Conservation (phyloP, 1,140 invertebrate species). For the Drosophila equinoxialis region DNA sequence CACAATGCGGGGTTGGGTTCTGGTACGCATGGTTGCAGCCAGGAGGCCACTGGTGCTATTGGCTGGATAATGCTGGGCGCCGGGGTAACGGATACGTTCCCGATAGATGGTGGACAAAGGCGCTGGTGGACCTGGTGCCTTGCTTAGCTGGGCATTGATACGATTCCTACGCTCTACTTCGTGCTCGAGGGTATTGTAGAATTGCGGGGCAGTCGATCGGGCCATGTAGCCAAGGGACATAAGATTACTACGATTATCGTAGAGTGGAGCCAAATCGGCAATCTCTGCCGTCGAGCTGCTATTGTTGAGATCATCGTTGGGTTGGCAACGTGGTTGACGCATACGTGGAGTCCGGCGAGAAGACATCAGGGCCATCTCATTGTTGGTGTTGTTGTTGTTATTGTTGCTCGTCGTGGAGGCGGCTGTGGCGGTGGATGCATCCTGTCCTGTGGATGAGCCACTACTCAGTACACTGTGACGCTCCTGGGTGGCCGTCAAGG, state of each 20-base stretch:
- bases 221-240: slow-evolving; percentile 77
- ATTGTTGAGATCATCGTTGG: slow-evolving; percentile 69
- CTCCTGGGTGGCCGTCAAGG: slow-evolving; percentile 61
- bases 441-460: slow-evolving; percentile 69
- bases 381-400: slow-evolving; percentile 37
- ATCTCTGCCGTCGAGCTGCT: slow-evolving; percentile 72
- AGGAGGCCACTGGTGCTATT: slow-evolving; percentile 58
- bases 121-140: slow-evolving; percentile 41
- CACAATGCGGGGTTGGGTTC: slow-evolving; percentile 85
- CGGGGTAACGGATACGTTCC: slow-evolving; percentile 70
- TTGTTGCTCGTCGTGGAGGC: slow-evolving; percentile 48
- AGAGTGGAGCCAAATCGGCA: slow-evolving; percentile 68
- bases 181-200: slow-evolving; percentile 77
- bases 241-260: slow-evolving; percentile 78
- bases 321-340: slow-evolving; percentile 41
- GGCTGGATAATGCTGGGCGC: slow-evolving; percentile 65
- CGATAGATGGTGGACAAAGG: slow-evolving; percentile 76
- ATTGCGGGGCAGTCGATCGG: slow-evolving; percentile 65
- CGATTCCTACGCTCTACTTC: slow-evolving; percentile 80
- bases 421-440: slow-evolving; percentile 68
- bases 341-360: slow-evolving; percentile 45
- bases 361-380: slow-evolving; percentile 28
- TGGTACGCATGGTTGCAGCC: slow-evolving; percentile 68
- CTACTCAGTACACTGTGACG: slow-evolving; percentile 79
- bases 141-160: slow-evolving; percentile 77